Conservation (phyloP, 2,113 vertebrate species). For the Antechinus stuartii region DNA sequence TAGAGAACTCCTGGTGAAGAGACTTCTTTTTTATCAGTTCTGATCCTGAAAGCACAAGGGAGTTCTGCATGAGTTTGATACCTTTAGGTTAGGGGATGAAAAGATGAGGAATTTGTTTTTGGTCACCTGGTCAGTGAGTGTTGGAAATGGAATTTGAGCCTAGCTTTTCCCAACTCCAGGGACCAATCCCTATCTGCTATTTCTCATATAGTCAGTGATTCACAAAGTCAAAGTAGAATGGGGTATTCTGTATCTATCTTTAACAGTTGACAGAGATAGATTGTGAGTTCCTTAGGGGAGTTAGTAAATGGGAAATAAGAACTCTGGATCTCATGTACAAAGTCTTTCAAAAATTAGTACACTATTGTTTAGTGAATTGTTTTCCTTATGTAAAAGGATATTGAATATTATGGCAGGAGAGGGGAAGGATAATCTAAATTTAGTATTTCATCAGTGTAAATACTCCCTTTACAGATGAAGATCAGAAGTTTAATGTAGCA, state of each 20-base stretch:
- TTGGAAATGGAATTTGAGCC: not conserved
- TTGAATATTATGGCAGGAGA: not conserved
- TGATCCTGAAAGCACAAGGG: not conserved
- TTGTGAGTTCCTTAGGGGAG: constrained; percentile 22
- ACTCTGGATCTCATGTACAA: constrained; percentile 3
- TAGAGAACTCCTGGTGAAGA: not conserved
- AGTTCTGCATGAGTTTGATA: not conserved
- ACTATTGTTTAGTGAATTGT: constrained; percentile 32
- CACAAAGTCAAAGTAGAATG: constrained; percentile 13
- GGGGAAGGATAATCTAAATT: not conserved
- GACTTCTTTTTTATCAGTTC: not conserved
- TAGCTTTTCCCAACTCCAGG: not conserved
- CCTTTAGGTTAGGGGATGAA: not conserved
- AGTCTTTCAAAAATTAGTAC: constrained; percentile 12
- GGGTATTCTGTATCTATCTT: constrained; percentile 6
- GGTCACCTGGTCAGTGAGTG: not conserved
- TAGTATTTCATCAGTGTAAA: not conserved
- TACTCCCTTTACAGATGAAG: not conserved
- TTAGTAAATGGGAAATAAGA: not conserved
- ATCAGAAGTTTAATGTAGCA: not conserved
- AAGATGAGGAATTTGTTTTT: not conserved
- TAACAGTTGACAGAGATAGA: not conserved
- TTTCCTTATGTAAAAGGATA: constrained; percentile 31
- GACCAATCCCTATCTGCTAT: not conserved
- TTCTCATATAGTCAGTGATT: not conserved